Evolutionary conservation across 1,140 invertebrate species (phyloP).

Genomic region (Radopholus similis): DNA sequence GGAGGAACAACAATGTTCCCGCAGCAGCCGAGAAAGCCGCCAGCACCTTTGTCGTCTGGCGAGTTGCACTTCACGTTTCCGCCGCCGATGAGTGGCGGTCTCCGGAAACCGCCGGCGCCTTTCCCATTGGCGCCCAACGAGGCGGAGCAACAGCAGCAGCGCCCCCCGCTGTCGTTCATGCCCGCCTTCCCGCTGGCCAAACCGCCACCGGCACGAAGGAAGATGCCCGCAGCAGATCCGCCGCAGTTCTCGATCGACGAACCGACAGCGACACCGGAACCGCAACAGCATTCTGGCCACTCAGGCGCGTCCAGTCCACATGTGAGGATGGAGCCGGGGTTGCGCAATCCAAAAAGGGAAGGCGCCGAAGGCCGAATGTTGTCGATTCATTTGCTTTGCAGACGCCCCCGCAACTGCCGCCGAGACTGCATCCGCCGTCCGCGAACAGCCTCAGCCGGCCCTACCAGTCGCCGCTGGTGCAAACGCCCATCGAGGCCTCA

Average conservation of each 20-base stretch:
- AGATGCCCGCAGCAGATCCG: conserved; percentile 4
- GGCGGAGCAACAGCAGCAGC: conserved; percentile 2
- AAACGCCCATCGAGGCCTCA: conserved; percentile 3
- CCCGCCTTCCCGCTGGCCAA: conserved; percentile 15
- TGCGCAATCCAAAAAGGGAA: too few species aligned
- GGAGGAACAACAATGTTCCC: background rate
- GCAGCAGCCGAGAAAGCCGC: conserved; percentile 17
- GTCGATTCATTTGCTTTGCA: background rate
- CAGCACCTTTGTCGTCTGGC: conserved; percentile 38
- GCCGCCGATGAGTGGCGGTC: conserved; percentile 9
- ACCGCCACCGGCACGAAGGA: conserved; percentile 1
- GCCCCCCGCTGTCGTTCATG: background rate
- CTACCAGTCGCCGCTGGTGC: background rate
- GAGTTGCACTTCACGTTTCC: conserved; percentile 44
- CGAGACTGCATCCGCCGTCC: background rate
- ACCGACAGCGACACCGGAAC: background rate
- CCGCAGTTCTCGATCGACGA: background rate
- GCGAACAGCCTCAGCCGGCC: background rate
- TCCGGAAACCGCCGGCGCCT: conserved; percentile 26
- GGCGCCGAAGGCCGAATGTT: too few species aligned
- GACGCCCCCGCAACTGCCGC: conserved; percentile 14
- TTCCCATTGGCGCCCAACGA: conserved; percentile 7
- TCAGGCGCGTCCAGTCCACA: background rate
- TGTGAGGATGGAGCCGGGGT: too few species aligned
- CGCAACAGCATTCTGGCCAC: background rate